Conservation (phyloP, 2,113 vertebrate genomes). For the Mus spicilegus region DNA sequence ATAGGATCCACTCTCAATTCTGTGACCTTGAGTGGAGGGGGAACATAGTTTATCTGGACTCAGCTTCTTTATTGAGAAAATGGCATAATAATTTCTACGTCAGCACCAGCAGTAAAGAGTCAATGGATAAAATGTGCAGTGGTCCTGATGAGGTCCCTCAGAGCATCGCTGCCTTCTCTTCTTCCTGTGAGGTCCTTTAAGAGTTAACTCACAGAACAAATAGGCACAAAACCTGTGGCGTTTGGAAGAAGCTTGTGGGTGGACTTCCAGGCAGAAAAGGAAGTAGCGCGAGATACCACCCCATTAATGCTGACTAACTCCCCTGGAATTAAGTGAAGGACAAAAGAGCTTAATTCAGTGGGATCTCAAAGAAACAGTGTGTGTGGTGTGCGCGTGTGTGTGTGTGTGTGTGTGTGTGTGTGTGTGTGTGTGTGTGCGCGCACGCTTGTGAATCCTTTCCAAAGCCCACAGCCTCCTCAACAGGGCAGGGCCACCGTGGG, state of each 20-base stretch:
- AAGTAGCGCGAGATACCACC: conserved; percentile 75
- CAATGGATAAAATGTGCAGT: background rate
- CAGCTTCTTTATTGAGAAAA: conserved; percentile 40
- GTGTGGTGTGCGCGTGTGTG: no score
- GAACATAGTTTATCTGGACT: background rate
- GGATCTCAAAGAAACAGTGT: conserved; percentile 74
- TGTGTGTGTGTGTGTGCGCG: conserved; percentile 10
- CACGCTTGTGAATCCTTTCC: background rate
- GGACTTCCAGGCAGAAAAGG: conserved; percentile 81
- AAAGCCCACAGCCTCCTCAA: conserved; percentile 14
- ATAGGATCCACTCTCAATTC: background rate
- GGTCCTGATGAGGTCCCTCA: accelerated
- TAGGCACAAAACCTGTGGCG: conserved; percentile 64
- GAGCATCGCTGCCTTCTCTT: background rate
- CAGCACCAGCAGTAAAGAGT: background rate
- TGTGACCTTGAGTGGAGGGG: background rate
- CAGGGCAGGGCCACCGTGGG: background rate
- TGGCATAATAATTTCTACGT: background rate
- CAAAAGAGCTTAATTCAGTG: conserved; percentile 75
- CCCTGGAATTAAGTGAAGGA: conserved; percentile 76
- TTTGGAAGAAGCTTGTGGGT: conserved; percentile 73
- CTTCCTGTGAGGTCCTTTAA: background rate
- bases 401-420: background rate
- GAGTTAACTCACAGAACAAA: conserved; percentile 42
- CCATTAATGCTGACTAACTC: conserved; percentile 79